Evolutionary conservation across 1,140 invertebrate species (phyloP).

Genomic region (Calephelis virginiensis): DNA sequence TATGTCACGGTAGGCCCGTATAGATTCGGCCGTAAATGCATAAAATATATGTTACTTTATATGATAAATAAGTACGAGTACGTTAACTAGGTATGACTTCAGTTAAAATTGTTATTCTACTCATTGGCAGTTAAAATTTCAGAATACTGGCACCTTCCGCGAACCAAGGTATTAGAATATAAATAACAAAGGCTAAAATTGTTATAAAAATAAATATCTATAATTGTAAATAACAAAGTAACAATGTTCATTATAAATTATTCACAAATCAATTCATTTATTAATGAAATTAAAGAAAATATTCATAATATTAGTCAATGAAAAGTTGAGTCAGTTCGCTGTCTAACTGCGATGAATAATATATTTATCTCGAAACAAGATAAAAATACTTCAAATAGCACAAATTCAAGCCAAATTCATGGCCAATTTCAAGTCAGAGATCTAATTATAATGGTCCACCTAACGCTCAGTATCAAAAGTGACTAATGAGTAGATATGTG

Average conservation of each 20-base stretch:
- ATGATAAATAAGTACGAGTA: slow-evolving; percentile 48
- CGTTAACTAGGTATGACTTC: slow-evolving; percentile 54
- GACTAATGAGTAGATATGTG: slow-evolving; percentile 73
- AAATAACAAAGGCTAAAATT: slow-evolving; percentile 48
- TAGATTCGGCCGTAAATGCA: slow-evolving; percentile 64
- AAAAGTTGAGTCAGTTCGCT: slow-evolving; percentile 13
- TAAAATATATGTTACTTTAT: slow-evolving; percentile 37
- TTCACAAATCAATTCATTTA: slow-evolving; percentile 19
- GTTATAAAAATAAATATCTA: slow-evolving; percentile 64
- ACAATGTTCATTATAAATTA: slow-evolving; percentile 33
- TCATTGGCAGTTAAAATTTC: slow-evolving; percentile 52
- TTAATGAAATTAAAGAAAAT: slow-evolving; percentile 17
- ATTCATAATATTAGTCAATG: slow-evolving; percentile 10
- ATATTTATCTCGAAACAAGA: neutral
- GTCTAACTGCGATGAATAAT: slow-evolving; percentile 4
- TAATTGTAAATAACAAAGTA: slow-evolving; percentile 52
- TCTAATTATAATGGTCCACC: slow-evolving; percentile 57
- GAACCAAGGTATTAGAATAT: slow-evolving; percentile 16
- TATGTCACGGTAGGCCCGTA: slow-evolving; percentile 49
- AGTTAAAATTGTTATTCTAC: slow-evolving; percentile 47
- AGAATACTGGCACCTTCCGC: slow-evolving; percentile 28
- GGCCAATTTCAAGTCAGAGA: slow-evolving; percentile 17
- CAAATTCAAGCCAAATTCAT: neutral
- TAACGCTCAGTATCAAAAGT: slow-evolving; percentile 65
- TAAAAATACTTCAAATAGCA: neutral